Percentiles rank a stretch among this genome's conserved stretches.
These are phyloP conservation scores for cat (Felis catus) DNA, from an alignment of 2,113 vertebrate genomes.

Conservation along the genomic window DNA sequence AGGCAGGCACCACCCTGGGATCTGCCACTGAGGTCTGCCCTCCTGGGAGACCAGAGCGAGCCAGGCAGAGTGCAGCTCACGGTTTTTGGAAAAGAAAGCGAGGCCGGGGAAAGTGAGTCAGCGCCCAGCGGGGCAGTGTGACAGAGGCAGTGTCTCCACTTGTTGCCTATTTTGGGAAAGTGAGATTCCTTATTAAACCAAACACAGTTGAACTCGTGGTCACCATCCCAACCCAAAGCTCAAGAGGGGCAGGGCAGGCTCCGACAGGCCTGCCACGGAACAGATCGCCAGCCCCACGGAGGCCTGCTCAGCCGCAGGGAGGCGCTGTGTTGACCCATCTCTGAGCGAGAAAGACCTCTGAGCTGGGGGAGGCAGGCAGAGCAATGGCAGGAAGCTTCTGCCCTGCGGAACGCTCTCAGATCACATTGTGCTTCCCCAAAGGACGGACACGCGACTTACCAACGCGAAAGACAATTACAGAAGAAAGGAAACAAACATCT, in stretches of 20 bases:
- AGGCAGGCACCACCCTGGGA: background rate
- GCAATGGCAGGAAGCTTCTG: background rate
- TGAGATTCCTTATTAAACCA: constrained; percentile 74
- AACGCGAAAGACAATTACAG: background rate
- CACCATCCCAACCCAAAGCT: constrained; percentile 45
- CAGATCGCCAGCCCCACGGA: background rate
- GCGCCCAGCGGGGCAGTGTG: constrained; percentile 32
- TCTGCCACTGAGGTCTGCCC: background rate
- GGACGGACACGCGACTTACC: background rate
- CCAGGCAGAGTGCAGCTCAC: background rate
- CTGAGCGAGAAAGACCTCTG: background rate
- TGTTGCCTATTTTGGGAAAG: constrained; percentile 82
- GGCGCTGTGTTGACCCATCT: background rate
- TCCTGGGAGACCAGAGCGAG: background rate
- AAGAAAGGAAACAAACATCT: constrained; percentile 45
- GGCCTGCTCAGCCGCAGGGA: accelerated
- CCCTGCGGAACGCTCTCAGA: background rate
- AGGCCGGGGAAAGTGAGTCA: constrained; percentile 72
- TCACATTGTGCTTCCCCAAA: constrained; percentile 40
- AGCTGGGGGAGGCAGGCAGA: background rate
- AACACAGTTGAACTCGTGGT: constrained; percentile 51
- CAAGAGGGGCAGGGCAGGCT: constrained; percentile 25
- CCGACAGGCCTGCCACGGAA: background rate
- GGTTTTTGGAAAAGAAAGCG: constrained; percentile 57
- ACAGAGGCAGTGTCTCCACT: constrained; percentile 52